Percentiles rank a stretch among this genome's conserved stretches.
phyloP scores from a whole-genome alignment of 2,113 vertebrate genomes.

The Otolemur garnettii region DNA sequence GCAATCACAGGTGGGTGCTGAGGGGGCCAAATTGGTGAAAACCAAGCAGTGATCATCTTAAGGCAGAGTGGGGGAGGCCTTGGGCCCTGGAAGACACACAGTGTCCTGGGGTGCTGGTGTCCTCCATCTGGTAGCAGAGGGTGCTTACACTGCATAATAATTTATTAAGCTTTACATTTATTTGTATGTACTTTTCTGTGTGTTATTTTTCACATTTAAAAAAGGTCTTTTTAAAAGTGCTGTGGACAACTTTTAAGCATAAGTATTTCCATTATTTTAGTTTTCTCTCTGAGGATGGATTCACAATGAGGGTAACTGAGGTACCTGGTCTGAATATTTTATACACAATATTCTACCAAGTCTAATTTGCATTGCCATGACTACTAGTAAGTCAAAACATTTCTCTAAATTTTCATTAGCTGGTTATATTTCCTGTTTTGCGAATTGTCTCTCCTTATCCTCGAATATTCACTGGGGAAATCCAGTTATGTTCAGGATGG shows the following conservation, averaged over 20 bases:
- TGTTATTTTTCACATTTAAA: not conserved
- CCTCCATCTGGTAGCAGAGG: not conserved
- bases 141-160: not conserved
- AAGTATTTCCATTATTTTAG: not conserved
- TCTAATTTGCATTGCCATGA: not conserved
- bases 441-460: not conserved
- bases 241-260: not conserved
- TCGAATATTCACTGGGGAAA: not conserved
- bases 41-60: not conserved
- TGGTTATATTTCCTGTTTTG: not conserved
- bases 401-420: not conserved
- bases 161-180: not conserved
- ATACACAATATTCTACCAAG: not conserved
- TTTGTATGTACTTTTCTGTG: not conserved
- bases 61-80: not conserved
- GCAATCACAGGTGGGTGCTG: accelerated
- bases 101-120: not conserved
- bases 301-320: not conserved
- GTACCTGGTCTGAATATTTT: not conserved
- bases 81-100: not conserved
- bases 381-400: not conserved
- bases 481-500: not conserved
- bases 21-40: not conserved
- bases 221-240: not conserved
- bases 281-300: not conserved